Base-by-base conservation (phyloP, 2,888 invertebrate genomes). In the Norana najaformis region DNA sequence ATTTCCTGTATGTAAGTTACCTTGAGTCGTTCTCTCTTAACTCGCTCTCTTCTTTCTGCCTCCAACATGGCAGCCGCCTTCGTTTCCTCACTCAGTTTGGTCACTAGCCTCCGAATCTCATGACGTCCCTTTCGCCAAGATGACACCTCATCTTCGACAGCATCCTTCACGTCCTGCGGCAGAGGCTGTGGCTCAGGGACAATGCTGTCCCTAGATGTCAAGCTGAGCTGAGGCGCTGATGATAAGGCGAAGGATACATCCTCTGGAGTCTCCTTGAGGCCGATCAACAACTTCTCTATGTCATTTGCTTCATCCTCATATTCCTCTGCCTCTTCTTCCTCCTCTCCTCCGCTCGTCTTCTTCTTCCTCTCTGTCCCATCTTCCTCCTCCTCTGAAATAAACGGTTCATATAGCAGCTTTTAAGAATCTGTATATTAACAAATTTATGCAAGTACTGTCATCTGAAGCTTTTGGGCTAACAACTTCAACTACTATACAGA, bases 21-120 rank as follows among this genome's bases (percentile, higher is more conserved):
- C 88, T 90, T 89, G 90, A 97, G 97, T 94, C 98, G 98, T 92
- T 97, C 96, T 92, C 98, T 98, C 53, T 96, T 96, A 90, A 99
- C 97, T 94, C 99, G 96, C 93, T 96, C 97, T 89, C 97, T 96
- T 47, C 99, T 96, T 93, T 98, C 98, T 93, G 97, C 97, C 94
- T 99, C 99, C 92, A 97, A 97, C 91, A 97, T 96, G 83, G 97
- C 97, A 0, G 99, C 99, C 94, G 96, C 96, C 94, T 97, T 97
- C 0, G 99, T 99, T 88, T 96, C 96, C 92, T 97, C 96, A 93
- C 93, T 92, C 90, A 96, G 93, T 90, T 95, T 95, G 88, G 95
- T 95, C 88, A 95, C 95, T 4, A 94, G 41, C 18, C 88, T 20
- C 88, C 90, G 36, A 39, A 47, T 88, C n/a, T 88, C 47, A n/a